A percentile compares a stretch with the other conserved stretches of the same genome.
phyloP scores from a whole-genome alignment of 1,140 invertebrate species.

The Sitodiplosis mosellana region DNA sequence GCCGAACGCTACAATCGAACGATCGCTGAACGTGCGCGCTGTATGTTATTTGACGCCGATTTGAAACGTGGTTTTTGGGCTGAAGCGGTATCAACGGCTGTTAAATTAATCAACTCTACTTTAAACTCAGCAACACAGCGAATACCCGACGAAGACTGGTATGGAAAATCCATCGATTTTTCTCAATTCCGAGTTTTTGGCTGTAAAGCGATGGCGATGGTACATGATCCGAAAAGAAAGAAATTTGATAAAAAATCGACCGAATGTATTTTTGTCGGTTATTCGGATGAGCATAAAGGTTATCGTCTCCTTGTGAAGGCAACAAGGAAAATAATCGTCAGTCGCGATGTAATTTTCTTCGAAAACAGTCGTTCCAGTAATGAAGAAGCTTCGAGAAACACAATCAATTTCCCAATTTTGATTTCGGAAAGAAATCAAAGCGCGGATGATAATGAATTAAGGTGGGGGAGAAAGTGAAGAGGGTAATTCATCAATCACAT shows the following conservation, averaged over 20 bases:
- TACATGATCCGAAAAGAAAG: slow-evolving; percentile 9
- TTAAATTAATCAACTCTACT: slow-evolving; percentile 23
- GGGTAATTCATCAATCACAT: background rate
- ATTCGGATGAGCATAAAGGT: slow-evolving; percentile 11
- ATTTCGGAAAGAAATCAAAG: background rate
- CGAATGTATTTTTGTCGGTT: slow-evolving; percentile 20
- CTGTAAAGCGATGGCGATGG: slow-evolving; percentile 6
- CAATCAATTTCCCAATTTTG: background rate
- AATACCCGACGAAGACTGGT: slow-evolving; percentile 12
- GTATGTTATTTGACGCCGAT: slow-evolving; percentile 19
- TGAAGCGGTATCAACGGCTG: slow-evolving; percentile 23
- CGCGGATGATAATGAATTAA: background rate
- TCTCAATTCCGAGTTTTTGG: slow-evolving; percentile 9
- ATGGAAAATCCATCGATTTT: slow-evolving; percentile 8
- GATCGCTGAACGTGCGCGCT: slow-evolving; percentile 11
- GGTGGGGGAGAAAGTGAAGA: background rate
- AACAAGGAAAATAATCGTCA: slow-evolving; percentile 8
- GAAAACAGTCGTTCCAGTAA: slow-evolving; percentile 7
- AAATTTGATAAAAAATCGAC: slow-evolving; percentile 15
- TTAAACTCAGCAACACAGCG: slow-evolving; percentile 2
- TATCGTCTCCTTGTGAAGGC: slow-evolving; percentile 18
- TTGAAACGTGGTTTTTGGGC: slow-evolving; percentile 24
- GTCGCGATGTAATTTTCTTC: slow-evolving; percentile 17
- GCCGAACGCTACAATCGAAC: slow-evolving; percentile 15
- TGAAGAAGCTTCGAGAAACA: background rate